Evolutionary conservation across 2,113 vertebrate species (phyloP), one percentile per base, ranked within the genome.

Genomic region (Labeo catla): DNA sequence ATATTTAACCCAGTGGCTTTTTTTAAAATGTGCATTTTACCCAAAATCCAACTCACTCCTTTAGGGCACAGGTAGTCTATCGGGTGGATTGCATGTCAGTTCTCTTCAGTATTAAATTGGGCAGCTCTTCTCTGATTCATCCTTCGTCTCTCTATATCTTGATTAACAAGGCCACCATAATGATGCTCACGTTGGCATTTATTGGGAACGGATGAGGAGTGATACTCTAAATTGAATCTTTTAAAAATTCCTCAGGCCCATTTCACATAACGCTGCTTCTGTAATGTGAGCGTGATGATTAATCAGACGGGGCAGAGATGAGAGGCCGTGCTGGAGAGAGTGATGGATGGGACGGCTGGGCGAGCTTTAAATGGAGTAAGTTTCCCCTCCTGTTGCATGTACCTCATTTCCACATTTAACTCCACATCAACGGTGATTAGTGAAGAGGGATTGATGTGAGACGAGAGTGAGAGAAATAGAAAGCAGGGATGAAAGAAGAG

Each of bases 161-260:
- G 81, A 88, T 82, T 84, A 63, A 84, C 52, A 52, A 66, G 13
- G 73, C 89, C 91, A 88, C 91, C 89, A 72, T 78, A 83, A 87
- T 34, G 82, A 65, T 57, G 34, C 70, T 28, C 63, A 65, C 9
- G 13, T 49, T 86, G 86, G 83, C 84, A 65, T 83, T 84, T 87
- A 86, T 84, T 66, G 45, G 76, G 84, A 87, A 84, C 73, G 86
- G 81, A 87, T 84, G 54, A 87, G 87, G 81, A 87, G 84, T 86
- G 74, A 86, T 86, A 78, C 61, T 72, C 19, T 45, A 76, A 87
- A 80, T 84, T 84, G 52, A 81, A 86, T 73, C 72, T 52, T 86
- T 65, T 72, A 78, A 65, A 65, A 34, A 52, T 78, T 86, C 57
- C 47, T 65, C 15, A 8, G 61, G 72, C 72, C 65, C 63, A 76